phyloP scores from a whole-genome alignment of 2,888 invertebrate species.

The Acholoe squamosa region DNA sequence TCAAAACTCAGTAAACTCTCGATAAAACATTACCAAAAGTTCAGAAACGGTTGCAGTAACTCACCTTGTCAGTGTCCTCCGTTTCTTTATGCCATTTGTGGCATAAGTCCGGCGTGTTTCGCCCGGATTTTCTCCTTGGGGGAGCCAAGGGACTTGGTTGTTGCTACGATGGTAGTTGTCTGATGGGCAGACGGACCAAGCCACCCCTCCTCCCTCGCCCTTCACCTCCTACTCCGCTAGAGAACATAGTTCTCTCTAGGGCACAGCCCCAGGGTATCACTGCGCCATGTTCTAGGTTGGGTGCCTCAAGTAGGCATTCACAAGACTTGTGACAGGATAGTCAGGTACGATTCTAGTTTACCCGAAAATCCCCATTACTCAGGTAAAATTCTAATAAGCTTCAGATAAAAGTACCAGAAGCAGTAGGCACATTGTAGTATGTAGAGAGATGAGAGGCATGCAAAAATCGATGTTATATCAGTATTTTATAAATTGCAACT shows the following conservation, averaged over 20 bases:
- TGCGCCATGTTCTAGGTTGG: too few relatives aligned
- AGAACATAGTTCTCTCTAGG: background rate
- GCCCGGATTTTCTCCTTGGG: conserved; percentile 36
- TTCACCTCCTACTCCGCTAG: background rate
- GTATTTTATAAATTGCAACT: too few relatives aligned
- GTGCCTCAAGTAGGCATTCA: too few relatives aligned
- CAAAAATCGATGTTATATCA: too few relatives aligned
- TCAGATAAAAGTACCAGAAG: too few relatives aligned
- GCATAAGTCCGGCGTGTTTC: conserved; percentile 31
- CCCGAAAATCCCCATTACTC: too few relatives aligned
- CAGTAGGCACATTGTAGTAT: too few relatives aligned
- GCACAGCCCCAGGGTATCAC: too few relatives aligned
- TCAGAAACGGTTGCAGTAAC: background rate
- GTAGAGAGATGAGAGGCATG: too few relatives aligned
- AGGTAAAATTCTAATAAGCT: too few relatives aligned
- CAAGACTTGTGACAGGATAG: too few relatives aligned
- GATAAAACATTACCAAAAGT: background rate
- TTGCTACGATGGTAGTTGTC: background rate
- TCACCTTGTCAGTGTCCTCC: conserved; percentile 30
- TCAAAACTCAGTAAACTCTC: background rate
- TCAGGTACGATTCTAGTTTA: too few relatives aligned
- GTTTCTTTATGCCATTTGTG: conserved; percentile 25
- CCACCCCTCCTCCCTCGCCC: background rate
- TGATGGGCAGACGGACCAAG: background rate
- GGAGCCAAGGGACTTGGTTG: conserved; percentile 48